phyloP scores from a whole-genome alignment of 2,113 vertebrate species.

The Neolamprologus tretocephalus region DNA sequence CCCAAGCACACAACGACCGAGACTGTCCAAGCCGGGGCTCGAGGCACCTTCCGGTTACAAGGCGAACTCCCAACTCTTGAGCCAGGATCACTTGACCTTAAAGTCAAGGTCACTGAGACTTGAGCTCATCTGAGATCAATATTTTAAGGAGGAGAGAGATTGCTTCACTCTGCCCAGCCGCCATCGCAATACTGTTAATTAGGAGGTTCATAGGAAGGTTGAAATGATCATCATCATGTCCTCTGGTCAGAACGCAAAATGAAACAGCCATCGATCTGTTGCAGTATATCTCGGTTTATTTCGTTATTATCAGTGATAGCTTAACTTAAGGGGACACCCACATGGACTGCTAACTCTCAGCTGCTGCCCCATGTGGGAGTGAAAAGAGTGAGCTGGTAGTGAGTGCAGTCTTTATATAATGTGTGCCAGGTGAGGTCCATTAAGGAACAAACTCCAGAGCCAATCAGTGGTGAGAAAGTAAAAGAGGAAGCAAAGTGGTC shows the following conservation, averaged over 20 bases:
- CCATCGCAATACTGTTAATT: background rate
- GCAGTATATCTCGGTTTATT: background rate
- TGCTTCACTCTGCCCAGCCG: background rate
- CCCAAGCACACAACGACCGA: too few relatives aligned
- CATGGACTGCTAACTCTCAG: background rate
- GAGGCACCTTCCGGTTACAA: too few relatives aligned
- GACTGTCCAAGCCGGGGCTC: too few relatives aligned
- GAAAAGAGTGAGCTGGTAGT: background rate
- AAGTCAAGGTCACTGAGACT: background rate
- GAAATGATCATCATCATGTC: background rate
- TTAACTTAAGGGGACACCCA: background rate
- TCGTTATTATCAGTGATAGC: background rate
- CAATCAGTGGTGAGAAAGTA: background rate
- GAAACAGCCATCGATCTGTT: background rate
- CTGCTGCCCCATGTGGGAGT: background rate
- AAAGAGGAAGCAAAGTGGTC: background rate
- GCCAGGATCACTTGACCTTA: background rate
- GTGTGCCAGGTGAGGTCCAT: background rate
- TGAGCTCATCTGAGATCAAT: background rate
- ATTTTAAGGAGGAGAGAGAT: background rate
- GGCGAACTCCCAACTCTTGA: too few relatives aligned
- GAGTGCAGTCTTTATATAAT: background rate
- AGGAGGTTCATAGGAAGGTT: background rate
- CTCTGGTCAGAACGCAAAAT: background rate
- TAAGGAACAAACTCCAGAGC: background rate